Conservation (phyloP, 1,140 invertebrate genomes). For the Adelges cooleyi region DNA sequence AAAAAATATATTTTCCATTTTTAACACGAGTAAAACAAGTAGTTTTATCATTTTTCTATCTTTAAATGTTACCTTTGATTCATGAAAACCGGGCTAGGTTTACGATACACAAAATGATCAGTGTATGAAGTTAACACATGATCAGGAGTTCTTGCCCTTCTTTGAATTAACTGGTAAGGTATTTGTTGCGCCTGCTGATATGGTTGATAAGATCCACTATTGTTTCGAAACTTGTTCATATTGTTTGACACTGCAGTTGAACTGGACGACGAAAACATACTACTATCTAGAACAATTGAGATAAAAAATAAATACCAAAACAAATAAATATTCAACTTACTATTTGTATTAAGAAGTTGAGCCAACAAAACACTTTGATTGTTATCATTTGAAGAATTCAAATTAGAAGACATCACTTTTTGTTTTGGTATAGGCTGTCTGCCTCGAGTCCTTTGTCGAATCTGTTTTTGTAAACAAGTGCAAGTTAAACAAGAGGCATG, state of each 20-base stretch:
- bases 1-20: background rate
- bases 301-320: background rate
- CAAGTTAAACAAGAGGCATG: too few species aligned
- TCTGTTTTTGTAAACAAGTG: too few species aligned
- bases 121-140: conserved; percentile 29
- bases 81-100: conserved; percentile 28
- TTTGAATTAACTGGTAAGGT: conserved; percentile 22
- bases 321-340: too few species aligned
- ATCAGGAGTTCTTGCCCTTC: conserved; percentile 29
- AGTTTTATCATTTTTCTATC: background rate
- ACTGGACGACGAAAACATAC: conserved; percentile 12
- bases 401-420: conserved; percentile 9
- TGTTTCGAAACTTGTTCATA: conserved; percentile 10
- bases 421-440: conserved; percentile 9
- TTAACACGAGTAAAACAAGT: too few species aligned
- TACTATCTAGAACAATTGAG: background rate
- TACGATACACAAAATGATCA: conserved; percentile 29
- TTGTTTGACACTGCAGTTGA: background rate
- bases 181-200: conserved; percentile 33
- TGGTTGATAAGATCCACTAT: conserved; percentile 23
- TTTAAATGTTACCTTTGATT: conserved; percentile 29
- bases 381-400: conserved; percentile 5
- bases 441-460: background rate
- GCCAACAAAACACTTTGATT: conserved; percentile 18
- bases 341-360: background rate